Evolutionary conservation across 2,113 vertebrate species (phyloP).

Genomic region (Nipponia nippon): DNA sequence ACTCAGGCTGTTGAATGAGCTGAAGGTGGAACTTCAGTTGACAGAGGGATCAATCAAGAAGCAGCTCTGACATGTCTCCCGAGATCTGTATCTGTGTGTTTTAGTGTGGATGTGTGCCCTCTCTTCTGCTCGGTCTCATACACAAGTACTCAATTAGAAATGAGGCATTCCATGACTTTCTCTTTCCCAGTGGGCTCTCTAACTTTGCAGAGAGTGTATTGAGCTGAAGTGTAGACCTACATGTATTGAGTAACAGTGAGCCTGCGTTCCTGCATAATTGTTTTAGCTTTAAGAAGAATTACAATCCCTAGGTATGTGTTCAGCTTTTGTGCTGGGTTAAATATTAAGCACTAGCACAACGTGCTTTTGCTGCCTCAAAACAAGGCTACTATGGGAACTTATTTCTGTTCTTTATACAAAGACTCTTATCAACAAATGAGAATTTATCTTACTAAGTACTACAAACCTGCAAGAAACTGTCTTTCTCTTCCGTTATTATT

Average conservation of each 20-base stretch:
- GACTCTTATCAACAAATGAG: background rate
- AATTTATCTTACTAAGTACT: background rate
- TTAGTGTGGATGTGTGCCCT: background rate
- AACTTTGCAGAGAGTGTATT: background rate
- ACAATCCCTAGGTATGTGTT: background rate
- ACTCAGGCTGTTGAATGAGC: background rate
- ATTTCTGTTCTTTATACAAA: background rate
- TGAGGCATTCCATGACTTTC: background rate
- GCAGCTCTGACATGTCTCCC: background rate
- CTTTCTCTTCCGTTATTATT: background rate
- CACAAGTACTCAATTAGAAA: background rate
- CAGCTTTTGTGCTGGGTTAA: background rate
- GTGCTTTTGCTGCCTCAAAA: background rate
- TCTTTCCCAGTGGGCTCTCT: background rate
- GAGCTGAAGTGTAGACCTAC: background rate
- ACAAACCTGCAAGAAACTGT: background rate
- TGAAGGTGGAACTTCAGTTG: background rate
- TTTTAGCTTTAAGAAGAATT: background rate
- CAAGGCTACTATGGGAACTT: background rate
- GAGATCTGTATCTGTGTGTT: background rate
- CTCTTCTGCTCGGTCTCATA: background rate
- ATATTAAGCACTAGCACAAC: background rate
- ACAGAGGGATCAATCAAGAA: conserved; percentile 14
- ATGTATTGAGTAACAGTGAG: background rate
- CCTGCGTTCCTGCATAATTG: background rate